A percentile compares a stretch with the other conserved stretches of the same genome.
phyloP scores from a whole-genome alignment of 30 jellyfish, hydroid and myxozoan genomes.

The Aurelia coerulea region DNA sequence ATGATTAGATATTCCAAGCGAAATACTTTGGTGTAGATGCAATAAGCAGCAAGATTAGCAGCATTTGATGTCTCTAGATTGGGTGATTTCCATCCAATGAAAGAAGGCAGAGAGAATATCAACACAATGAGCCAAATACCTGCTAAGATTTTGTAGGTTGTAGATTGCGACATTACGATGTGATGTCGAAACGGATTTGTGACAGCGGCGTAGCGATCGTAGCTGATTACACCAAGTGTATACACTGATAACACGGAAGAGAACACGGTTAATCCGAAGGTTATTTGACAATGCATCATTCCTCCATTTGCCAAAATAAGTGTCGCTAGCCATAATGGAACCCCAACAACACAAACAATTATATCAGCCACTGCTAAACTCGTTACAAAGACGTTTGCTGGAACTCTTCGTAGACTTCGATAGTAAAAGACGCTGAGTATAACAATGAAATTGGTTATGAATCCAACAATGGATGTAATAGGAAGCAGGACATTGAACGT shows the following conservation, averaged over 20 bases:
- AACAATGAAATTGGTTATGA: conserved; percentile 72
- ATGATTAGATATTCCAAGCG: conserved; percentile 72
- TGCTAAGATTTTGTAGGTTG: conserved; percentile 43
- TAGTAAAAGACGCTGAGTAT: conserved; percentile 64
- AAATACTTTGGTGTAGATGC: conserved; percentile 84
- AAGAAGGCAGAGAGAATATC: conserved; percentile 72
- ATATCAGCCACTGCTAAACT: conserved; percentile 87
- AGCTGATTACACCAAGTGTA: conserved; percentile 84
- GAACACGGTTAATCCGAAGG: conserved; percentile 76
- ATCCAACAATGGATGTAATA: conserved; percentile 75
- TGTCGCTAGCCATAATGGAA: conserved; percentile 82
- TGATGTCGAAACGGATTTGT: conserved; percentile 82
- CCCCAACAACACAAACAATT: conserved; percentile 72
- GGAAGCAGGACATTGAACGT: conserved; percentile 75
- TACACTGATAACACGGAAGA: conserved; percentile 71
- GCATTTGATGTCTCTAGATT: conserved; percentile 10
- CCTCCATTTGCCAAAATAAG: conserved; percentile 59
- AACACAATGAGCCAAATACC: conserved; percentile 59
- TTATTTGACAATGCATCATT: conserved; percentile 73
- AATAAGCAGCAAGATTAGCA: conserved; percentile 50
- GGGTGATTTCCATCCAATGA: conserved; percentile 82
- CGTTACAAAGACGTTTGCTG: conserved; percentile 74
- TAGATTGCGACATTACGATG: conserved; percentile 53
- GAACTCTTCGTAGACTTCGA: conserved; percentile 70
- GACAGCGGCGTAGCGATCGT: conserved; percentile 86